phyloP scores from a whole-genome alignment of 2,888 invertebrate genomes.

The Horisme vitalbata region DNA sequence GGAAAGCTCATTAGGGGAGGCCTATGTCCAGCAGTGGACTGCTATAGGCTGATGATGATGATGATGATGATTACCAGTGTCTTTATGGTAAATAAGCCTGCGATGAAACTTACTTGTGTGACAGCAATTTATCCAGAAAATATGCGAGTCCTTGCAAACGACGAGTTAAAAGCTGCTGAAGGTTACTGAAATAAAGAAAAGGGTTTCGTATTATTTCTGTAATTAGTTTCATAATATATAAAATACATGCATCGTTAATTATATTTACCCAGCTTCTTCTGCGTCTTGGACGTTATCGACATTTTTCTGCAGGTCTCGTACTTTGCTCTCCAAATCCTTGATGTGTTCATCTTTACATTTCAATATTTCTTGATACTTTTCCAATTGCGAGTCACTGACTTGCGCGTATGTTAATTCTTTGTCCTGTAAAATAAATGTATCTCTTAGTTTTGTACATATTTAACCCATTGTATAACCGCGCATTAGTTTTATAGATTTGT shows the following conservation, averaged over 20 bases:
- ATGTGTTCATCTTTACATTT: constrained; percentile 82
- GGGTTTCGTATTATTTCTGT: no score
- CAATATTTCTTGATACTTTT: constrained; percentile 74
- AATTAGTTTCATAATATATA: no score
- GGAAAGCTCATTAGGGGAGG: no score
- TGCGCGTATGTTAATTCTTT: constrained; percentile 70
- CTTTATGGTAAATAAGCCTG: no score
- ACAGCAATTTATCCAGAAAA: constrained; percentile 85
- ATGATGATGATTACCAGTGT: no score
- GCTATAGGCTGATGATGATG: no score
- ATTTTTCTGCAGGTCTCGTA: constrained; percentile 65
- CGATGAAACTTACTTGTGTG: constrained; percentile 81
- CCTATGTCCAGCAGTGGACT: no score
- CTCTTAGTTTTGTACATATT: neutral
- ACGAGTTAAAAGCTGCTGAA: constrained; percentile 79
- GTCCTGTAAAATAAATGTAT: constrained; percentile 47
- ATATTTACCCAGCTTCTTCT: constrained; percentile 53
- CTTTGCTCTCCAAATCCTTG: constrained; percentile 73
- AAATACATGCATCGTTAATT: neutral
- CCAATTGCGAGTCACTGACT: constrained; percentile 69
- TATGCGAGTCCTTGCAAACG: constrained; percentile 86
- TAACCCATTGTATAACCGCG: no score
- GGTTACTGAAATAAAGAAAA: constrained; percentile 60
- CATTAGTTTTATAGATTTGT: no score
- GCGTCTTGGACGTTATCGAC: constrained; percentile 55